These are phyloP conservation scores for Nasonia vitripennis DNA, from an alignment of 1,140 invertebrate species.

Conservation along the genomic window DNA sequence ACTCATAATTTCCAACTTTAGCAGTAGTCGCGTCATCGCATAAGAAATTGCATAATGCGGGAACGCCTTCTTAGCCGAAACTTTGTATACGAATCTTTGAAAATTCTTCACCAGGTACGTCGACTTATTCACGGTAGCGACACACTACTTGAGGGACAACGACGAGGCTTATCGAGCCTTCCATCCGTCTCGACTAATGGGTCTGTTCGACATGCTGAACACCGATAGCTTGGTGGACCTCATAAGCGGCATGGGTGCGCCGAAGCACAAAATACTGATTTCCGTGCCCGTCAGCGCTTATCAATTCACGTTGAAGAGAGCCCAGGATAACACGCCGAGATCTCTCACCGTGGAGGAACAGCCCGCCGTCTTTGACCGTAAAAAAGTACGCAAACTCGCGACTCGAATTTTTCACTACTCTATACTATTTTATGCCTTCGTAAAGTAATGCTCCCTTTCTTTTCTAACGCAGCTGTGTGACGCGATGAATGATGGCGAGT, in stretches of 20 bases:
- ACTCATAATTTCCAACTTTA: too few species aligned
- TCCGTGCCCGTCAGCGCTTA: slow-evolving; percentile 82
- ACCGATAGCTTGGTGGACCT: slow-evolving; percentile 87
- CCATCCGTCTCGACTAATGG: slow-evolving; percentile 85
- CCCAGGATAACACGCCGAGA: slow-evolving; percentile 81
- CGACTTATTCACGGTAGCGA: slow-evolving; percentile 82
- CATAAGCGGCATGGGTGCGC: slow-evolving; percentile 82
- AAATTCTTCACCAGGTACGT: slow-evolving; percentile 70
- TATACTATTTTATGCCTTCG: background rate
- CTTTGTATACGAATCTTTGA: too few species aligned
- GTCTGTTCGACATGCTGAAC: slow-evolving; percentile 86
- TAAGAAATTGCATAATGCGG: too few species aligned
- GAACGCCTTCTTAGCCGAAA: too few species aligned
- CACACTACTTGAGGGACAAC: slow-evolving; percentile 80
- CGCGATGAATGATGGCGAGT: slow-evolving; percentile 78
- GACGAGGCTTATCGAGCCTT: slow-evolving; percentile 79
- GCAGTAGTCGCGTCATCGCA: too few species aligned
- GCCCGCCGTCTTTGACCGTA: slow-evolving; percentile 77
- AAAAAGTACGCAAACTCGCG: slow-evolving; percentile 71
- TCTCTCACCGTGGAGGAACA: slow-evolving; percentile 77
- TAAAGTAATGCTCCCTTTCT: slow-evolving; percentile 7
- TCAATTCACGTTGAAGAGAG: slow-evolving; percentile 80
- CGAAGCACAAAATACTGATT: slow-evolving; percentile 81
- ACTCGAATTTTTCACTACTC: background rate
- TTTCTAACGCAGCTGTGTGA: slow-evolving; percentile 76